Evolutionary conservation across 2,797 vertebrate species (phyloP).

Genomic region (Cacajao melanocephalus): DNA sequence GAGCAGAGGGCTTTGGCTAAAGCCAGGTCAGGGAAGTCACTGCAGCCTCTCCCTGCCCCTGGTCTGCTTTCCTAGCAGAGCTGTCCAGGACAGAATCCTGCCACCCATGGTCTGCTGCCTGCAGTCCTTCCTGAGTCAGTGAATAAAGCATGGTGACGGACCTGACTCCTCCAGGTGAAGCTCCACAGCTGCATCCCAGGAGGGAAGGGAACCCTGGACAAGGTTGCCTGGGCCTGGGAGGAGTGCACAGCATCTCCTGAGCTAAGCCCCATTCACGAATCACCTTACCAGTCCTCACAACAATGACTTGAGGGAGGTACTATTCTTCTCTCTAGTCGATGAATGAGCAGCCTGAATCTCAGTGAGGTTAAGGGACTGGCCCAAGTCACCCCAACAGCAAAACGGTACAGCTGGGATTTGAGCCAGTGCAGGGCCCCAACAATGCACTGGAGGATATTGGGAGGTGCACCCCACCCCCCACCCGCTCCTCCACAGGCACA

Average conservation of each 20-base stretch:
- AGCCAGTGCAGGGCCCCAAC: neutral
- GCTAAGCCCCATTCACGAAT: accelerated
- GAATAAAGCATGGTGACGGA: neutral
- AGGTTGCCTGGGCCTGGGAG: neutral
- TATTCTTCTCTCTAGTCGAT: neutral
- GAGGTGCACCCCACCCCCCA: too few species aligned
- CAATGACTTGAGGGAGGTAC: neutral
- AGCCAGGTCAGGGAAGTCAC: neutral
- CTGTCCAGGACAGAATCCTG: neutral
- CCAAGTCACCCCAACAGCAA: neutral
- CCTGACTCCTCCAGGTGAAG: neutral
- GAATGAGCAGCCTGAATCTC: neutral
- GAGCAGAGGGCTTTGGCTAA: neutral
- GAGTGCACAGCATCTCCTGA: neutral
- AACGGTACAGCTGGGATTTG: neutral
- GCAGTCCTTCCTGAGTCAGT: neutral
- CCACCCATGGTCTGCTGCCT: neutral
- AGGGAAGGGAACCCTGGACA: neutral
- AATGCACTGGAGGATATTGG: neutral
- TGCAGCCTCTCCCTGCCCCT: neutral
- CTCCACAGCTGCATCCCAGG: neutral
- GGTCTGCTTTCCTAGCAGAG: neutral
- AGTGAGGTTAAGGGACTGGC: neutral
- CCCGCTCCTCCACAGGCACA: neutral
- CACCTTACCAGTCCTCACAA: neutral